Conservation (phyloP, 1,140 invertebrate species). For the Meloidogyne floridensis region DNA sequence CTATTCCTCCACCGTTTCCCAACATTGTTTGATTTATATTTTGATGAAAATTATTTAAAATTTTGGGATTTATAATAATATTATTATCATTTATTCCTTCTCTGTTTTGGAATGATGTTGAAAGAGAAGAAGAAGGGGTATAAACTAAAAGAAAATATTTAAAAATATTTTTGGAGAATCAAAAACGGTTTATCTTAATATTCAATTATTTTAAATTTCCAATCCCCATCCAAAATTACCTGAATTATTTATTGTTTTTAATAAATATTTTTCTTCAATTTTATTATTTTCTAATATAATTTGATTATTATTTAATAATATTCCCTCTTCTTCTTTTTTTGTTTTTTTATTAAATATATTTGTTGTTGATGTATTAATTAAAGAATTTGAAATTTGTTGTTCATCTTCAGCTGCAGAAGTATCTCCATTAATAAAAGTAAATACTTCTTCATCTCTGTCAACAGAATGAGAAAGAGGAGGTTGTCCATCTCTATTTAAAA, state of each 20-base stretch:
- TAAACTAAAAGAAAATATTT: not conserved
- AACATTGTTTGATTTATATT: not conserved
- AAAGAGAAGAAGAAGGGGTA: not conserved
- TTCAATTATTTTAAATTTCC: no score
- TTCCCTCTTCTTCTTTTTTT: not conserved
- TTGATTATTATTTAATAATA: not conserved
- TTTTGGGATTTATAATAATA: constrained; percentile 1
- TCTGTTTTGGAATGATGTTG: not conserved
- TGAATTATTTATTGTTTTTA: no score
- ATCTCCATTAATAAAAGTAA: constrained; percentile 16
- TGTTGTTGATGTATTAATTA: not conserved
- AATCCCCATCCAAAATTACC: no score
- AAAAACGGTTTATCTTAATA: no score
- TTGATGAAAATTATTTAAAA: not conserved
- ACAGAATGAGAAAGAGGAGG: not conserved
- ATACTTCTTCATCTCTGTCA: constrained; percentile 17
- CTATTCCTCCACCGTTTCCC: not conserved
- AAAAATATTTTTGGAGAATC: not conserved
- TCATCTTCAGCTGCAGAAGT: constrained; percentile 29
- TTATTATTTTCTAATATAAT: no score
- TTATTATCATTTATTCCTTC: not conserved
- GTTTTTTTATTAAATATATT: not conserved
- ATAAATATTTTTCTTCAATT: no score
- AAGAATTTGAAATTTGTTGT: not conserved
- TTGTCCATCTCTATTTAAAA: constrained; percentile 1